Conservation (phyloP, 2,113 vertebrate genomes). For the Elaphurus davidianus region DNA sequence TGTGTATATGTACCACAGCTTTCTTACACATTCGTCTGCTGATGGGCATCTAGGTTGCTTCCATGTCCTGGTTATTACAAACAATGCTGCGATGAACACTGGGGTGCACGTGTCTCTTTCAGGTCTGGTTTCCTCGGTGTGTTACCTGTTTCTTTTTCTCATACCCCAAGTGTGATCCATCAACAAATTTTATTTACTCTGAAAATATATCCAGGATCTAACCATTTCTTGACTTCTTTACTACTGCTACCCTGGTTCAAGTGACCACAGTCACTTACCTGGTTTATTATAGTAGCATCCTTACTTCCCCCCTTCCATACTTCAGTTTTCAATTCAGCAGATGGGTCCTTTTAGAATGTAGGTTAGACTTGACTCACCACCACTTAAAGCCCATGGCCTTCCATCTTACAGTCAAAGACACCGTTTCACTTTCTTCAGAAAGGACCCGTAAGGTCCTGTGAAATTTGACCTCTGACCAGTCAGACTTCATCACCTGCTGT, state of each 20-base stretch:
- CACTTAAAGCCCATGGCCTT: background rate
- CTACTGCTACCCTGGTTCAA: background rate
- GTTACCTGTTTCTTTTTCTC: background rate
- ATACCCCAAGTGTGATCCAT: background rate
- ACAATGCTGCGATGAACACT: too few species aligned
- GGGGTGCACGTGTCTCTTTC: too few species aligned
- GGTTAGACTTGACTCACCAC: background rate
- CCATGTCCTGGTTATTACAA: too few species aligned
- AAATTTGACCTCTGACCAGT: background rate
- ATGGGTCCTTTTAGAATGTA: background rate
- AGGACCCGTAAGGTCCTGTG: background rate
- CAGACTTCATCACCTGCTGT: background rate
- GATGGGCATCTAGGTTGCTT: too few species aligned
- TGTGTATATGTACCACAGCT: too few species aligned
- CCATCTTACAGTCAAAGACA: background rate
- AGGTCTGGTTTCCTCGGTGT: too few species aligned
- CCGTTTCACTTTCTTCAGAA: background rate
- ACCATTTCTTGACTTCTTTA: background rate
- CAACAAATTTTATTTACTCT: background rate
- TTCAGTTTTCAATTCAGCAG: background rate
- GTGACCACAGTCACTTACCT: background rate
- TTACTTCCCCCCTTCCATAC: background rate
- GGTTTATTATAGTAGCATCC: background rate
- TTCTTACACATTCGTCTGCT: too few species aligned
- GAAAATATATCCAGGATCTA: background rate